phyloP scores from a whole-genome alignment of 2,888 invertebrate genomes.

The Heterodera filipjevi region DNA sequence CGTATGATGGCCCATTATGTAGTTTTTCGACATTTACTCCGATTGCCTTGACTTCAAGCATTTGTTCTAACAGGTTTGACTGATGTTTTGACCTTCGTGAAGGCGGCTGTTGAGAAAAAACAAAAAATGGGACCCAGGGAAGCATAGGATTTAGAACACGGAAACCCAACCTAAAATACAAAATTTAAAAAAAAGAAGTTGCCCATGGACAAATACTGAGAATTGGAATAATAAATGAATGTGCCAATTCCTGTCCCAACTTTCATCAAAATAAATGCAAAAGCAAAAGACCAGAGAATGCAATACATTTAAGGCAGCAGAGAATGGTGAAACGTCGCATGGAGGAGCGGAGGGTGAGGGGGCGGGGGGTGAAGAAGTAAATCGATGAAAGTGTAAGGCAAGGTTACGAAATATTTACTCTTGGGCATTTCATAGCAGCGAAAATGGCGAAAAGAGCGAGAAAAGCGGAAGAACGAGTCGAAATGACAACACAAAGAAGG shows the following conservation, averaged over 20 bases:
- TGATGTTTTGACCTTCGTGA: neutral
- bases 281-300: neutral
- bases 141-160: neutral
- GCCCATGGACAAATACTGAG: no score
- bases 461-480: neutral
- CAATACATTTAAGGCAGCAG: neutral
- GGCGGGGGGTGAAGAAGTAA: neutral
- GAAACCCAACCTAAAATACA: neutral
- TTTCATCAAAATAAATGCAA: neutral
- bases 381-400: conserved; percentile 7
- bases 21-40: neutral
- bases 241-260: neutral
- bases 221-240: no score
- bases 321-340: neutral
- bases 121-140: conserved; percentile 1
- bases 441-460: neutral
- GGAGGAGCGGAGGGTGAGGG: neutral
- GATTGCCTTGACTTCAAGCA: neutral
- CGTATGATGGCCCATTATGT: neutral
- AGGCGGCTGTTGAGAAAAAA: neutral
- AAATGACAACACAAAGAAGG: neutral
- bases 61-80: neutral
- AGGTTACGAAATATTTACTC: neutral
- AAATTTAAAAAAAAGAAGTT: neutral
- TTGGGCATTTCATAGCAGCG: neutral